These are phyloP conservation scores for Sarcophaga carnaria DNA, from an alignment of 2,888 invertebrate genomes.

Conservation along the genomic window DNA sequence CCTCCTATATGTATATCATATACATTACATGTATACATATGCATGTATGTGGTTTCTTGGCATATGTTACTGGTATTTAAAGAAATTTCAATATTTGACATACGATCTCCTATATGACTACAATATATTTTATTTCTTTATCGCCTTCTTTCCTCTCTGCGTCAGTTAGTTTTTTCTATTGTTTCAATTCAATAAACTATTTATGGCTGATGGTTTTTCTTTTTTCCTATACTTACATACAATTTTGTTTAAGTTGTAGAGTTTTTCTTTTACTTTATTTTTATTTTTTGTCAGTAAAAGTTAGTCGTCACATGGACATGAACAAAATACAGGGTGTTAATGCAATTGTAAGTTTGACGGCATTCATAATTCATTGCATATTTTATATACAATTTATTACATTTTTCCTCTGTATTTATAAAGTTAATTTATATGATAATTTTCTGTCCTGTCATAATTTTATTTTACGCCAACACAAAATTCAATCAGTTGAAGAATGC, in stretches of 20 bases:
- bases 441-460: too few relatives aligned
- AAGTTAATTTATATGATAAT: too few relatives aligned
- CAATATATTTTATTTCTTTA: background rate
- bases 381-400: too few relatives aligned
- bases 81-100: background rate
- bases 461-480: too few relatives aligned
- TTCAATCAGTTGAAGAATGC: too few relatives aligned
- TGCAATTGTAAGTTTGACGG: background rate
- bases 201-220: background rate
- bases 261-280: background rate
- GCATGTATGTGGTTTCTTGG: too few relatives aligned
- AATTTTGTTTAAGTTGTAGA: constrained; percentile 20
- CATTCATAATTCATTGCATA: too few relatives aligned
- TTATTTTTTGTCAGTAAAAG: constrained; percentile 24
- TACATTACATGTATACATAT: too few relatives aligned
- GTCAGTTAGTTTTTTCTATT: background rate
- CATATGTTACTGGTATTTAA: too few relatives aligned
- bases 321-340: background rate
- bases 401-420: too few relatives aligned
- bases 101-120: constrained; percentile 15
- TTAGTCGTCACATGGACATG: constrained; percentile 24
- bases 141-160: background rate
- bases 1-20: too few relatives aligned
- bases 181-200: constrained; percentile 32
- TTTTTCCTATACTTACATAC: background rate